Base-by-base conservation (phyloP, 1,140 invertebrate species). In the Lepidurus arcticus region DNA sequence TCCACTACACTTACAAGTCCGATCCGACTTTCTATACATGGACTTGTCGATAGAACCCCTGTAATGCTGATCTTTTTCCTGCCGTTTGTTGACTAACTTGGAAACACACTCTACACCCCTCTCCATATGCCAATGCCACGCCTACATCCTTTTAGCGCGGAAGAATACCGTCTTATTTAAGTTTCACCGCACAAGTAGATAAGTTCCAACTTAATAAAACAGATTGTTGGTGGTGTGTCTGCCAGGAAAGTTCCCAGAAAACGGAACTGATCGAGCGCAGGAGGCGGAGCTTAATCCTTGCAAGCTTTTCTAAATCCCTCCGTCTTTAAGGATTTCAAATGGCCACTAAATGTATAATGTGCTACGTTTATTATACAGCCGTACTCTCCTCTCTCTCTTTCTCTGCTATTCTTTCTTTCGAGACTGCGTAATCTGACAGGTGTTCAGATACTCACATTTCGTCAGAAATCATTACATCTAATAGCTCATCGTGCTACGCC, bases 281-380 rank as follows among this genome's bases (percentile, higher is more conserved):
- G 34, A 34, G 34, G 34, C 34, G 34, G 34, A 34, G 34, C 34
- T 34, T 34, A 21, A 65, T 16, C n/a, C 21, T 9, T 65, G 53
- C 53, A 21, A 65, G n/a, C 21, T 1, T n/a, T 13, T 21, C 16
- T 21, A 65, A 13, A n/a, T 65, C 53, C 6, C 53, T 16, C 53
- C 53, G 21, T 65, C 8, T 65, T 65, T 9, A 65, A 65, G 21
- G 53, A 16, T 13, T 65, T 21, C 53, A 65, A 65, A 65, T 16
- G 53, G 53, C 53, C 21, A 21, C 53, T 65, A 65, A 65, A 65
- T 16, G 53, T 65, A 65, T 65, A 65, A 65, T 65, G 53, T 65
- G 53, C 21, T 65, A 11, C 53, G 53, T 65, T 65, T 65, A 65
- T 65, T 65, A 65, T 65, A 65, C 53, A 16, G 21, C 16, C 53